Conservation (phyloP, 2,888 invertebrate species). For the Thelaira solivaga region DNA sequence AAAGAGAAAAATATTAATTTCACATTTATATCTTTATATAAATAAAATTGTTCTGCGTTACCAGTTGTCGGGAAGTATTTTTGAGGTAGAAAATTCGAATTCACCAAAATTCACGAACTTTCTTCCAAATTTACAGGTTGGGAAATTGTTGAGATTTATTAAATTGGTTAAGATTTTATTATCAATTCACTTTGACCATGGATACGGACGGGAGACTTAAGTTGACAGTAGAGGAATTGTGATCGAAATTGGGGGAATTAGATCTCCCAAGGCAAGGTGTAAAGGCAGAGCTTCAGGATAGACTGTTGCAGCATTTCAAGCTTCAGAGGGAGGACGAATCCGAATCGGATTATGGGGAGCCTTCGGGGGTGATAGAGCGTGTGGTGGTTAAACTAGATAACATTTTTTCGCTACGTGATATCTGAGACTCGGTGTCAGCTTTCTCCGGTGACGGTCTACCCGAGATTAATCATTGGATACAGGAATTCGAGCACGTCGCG, state of each 20-base stretch:
- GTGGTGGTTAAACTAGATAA: neutral
- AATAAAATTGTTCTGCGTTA: too few relatives aligned
- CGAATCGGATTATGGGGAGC: neutral
- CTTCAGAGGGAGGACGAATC: neutral
- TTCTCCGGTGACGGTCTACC: constrained; percentile 39
- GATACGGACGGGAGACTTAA: too few relatives aligned
- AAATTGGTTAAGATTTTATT: too few relatives aligned
- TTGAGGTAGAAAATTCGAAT: too few relatives aligned
- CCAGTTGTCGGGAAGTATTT: too few relatives aligned
- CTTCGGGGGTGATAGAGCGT: neutral
- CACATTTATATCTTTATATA: too few relatives aligned
- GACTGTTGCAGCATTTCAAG: neutral
- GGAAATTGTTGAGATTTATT: too few relatives aligned
- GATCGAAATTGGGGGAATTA: neutral
- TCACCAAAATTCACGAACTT: too few relatives aligned
- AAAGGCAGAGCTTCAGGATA: neutral
- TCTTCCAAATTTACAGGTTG: too few relatives aligned
- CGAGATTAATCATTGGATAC: constrained; percentile 41
- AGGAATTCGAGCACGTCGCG: constrained; percentile 53
- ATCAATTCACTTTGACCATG: too few relatives aligned
- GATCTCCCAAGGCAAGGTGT: neutral
- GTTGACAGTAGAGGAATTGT: constrained; percentile 8
- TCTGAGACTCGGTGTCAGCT: constrained; percentile 25
- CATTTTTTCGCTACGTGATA: constrained; percentile 31
- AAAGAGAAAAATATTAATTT: too few relatives aligned